Evolutionary conservation across 2,797 vertebrate genomes (phyloP).

Genomic region (Artibeus lituratus): DNA sequence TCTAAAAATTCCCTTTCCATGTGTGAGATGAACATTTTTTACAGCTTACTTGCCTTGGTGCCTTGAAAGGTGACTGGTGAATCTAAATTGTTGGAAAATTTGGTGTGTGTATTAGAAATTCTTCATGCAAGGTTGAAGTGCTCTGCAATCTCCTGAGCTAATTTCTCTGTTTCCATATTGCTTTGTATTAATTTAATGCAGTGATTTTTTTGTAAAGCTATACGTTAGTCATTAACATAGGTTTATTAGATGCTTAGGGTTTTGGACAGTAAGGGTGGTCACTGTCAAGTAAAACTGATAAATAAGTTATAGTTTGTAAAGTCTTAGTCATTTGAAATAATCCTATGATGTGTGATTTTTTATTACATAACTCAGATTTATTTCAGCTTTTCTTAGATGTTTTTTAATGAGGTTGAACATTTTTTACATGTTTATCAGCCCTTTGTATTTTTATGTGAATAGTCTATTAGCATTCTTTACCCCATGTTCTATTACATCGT

Average conservation of each 20-base stretch:
- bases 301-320: not conserved
- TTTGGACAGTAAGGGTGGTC: not conserved
- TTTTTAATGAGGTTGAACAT: not conserved
- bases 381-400: not conserved
- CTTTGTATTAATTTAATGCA: not conserved
- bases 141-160: not conserved
- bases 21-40: not conserved
- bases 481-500: not conserved
- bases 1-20: not conserved
- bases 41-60: constrained; percentile 15
- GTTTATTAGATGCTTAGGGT: not conserved
- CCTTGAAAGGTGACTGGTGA: constrained; percentile 24
- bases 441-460: constrained; percentile 6
- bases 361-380: not conserved
- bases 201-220: constrained; percentile 16
- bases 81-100: not conserved
- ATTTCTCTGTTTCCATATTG: not conserved
- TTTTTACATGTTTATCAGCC: constrained; percentile 2
- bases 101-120: not conserved
- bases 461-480: not conserved
- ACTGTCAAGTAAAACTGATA: constrained; percentile 8
- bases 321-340: constrained; percentile 29
- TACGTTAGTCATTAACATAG: not conserved
- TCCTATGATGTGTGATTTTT: constrained; percentile 15
- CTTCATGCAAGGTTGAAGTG: not conserved